These are phyloP conservation scores for Leiothrix lutea DNA, from an alignment of 2,113 vertebrate species.

Conservation along the genomic window DNA sequence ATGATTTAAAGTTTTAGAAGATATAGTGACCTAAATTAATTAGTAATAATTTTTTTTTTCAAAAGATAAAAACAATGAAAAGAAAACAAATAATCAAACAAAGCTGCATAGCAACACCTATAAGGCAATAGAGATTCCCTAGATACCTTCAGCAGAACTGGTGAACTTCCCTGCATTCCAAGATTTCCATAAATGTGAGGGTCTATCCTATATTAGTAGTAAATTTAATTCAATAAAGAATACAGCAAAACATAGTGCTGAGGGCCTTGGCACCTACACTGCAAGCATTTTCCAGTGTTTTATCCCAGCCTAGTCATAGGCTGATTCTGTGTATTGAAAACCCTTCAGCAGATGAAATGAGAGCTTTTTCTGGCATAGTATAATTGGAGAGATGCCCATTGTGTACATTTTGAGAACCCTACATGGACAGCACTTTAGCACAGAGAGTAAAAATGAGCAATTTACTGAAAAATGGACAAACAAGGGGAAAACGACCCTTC, in stretches of 20 bases:
- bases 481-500: fast-evolving
- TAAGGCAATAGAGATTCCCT: not conserved
- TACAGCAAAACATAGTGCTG: not conserved
- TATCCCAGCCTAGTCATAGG: not conserved
- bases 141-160: not conserved
- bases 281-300: not conserved
- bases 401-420: not conserved
- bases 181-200: not conserved
- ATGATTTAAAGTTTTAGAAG: not conserved
- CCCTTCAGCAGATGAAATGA: not conserved
- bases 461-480: not conserved
- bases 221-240: not conserved
- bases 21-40: not conserved
- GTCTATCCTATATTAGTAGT: not conserved
- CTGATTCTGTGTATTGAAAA: not conserved
- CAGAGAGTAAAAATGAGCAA: not conserved
- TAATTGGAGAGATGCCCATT: not conserved
- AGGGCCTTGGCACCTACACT: not conserved
- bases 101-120: not conserved
- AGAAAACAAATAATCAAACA: not conserved
- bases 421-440: not conserved
- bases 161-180: not conserved
- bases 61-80: not conserved
- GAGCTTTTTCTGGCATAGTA: not conserved
- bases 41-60: not conserved